Evolutionary conservation across 2,888 invertebrate genomes (phyloP), one percentile per base, ranked within the genome.

Genomic region (Sinodicranocentrus sp.): DNA sequence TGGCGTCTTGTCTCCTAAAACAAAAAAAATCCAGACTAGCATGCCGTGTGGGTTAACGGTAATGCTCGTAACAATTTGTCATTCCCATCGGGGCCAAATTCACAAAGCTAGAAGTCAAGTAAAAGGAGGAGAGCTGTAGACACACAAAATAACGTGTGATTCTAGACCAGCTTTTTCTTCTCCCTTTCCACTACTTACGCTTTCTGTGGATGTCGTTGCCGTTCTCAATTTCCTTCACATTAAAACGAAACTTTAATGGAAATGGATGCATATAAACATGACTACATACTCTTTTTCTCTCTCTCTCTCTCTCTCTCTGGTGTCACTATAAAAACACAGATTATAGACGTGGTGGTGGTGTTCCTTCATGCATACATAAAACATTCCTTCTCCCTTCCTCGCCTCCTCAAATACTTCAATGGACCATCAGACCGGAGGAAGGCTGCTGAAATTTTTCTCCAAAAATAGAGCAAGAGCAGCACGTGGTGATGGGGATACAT

Each of bases 231-330:
- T 75, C 82, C 61, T 70, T 67, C 61, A 67, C 70, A 82, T 68
- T 82, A 82, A 75, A 82, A 73, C 67, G 73, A 73, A 73, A 68
- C 67, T 65, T 73, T 82, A 82, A 82, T 82, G 73, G 82, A 71
- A 71, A 71, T 79, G 71, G 63, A 71, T 48, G 71, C 23, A 52
- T 79, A 71, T 71, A 80, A 54, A 65, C 65, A 39, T 21, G 17
- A 48, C 67, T 21, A 67, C 39, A 15, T 43, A 21, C 17, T 28
- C 59, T 19, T 15, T 19, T 63, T 2, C 63, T 61, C 2, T 15
- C 25, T 61, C 2, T 43, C 21, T 43, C 21, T 52, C 39, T 39
- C 19, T 19, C 39, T 15, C 33, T 28, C 17, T 17, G 10, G 57
- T n/a, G 57, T 57, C 19, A 57, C 33, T 33, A 63, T 57, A 33